Evolutionary conservation across 2,797 vertebrate species (phyloP).

Genomic region (Nasua narica): DNA sequence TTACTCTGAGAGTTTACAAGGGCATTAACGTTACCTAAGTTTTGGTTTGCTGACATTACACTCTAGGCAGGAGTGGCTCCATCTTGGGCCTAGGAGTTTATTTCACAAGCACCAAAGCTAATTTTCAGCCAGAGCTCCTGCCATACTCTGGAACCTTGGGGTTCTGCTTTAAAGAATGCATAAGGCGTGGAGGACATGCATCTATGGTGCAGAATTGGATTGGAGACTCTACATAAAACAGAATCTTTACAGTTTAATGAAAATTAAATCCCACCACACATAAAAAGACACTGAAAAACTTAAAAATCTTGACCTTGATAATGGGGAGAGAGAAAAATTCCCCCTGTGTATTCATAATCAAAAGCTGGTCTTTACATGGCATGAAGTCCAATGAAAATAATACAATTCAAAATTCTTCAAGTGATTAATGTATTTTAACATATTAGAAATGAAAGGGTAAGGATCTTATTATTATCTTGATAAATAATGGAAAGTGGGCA

Average conservation of each 20-base stretch:
- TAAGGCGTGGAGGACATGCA: fast-evolving
- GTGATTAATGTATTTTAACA: background rate
- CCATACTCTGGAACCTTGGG: background rate
- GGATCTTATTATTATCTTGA: background rate
- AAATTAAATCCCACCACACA: background rate
- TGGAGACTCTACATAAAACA: background rate
- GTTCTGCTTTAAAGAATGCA: background rate
- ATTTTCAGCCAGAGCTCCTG: background rate
- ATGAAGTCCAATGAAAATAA: background rate
- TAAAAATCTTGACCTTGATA: background rate
- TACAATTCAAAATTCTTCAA: background rate
- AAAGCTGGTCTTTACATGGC: background rate
- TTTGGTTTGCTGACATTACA: background rate
- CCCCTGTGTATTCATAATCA: background rate
- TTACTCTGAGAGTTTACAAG: background rate
- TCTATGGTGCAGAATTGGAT: background rate
- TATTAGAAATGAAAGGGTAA: background rate
- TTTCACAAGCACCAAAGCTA: background rate
- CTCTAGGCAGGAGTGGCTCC: no score
- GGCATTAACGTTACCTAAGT: background rate
- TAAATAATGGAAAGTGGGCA: background rate
- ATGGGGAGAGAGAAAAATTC: background rate
- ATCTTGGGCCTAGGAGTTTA: background rate
- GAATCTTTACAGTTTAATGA: background rate
- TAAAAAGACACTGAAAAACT: background rate